Base-by-base conservation (phyloP, 2,113 vertebrate genomes). In the Oncorhynchus tshawytscha region DNA sequence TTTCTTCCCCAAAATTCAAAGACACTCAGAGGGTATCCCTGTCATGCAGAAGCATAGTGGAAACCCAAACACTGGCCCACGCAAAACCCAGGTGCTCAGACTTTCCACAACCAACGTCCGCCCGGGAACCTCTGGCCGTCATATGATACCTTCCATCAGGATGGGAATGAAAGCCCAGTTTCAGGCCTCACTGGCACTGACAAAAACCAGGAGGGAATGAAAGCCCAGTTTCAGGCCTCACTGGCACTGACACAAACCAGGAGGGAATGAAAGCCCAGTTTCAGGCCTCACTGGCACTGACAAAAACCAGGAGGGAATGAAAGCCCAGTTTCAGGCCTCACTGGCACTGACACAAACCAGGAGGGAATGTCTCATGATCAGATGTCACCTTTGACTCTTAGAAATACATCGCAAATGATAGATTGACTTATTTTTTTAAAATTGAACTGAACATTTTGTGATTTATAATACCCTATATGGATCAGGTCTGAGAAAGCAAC, bases 51-150 rank as follows among this genome's bases (percentile, higher is more conserved):
- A 81, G 72, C 77, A 82, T 66, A 77, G 66, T 51, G 68, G 79
- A 84, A 83, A 73, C 65, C 82, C 67, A 77, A 76, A 85, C 78
- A 74, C 72, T 27, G 60, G 75, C 49, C 80, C 76, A 81, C 73
- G 76, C 67, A 59, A 87, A 85, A 81, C 84, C 87, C 88, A 89
- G 84, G 83, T 86, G 87, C 70, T 75, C 79, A 90, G 80, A 82
- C 82, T 72, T 87, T 87, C 81, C 64, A 66, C 71, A 77, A 62
- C 74, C 22, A 66, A 79, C 25, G 45, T 81, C 76, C 72, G 59
- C 81, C 74, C n/a, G 11, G 27, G 27, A 85, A 69, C 73, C 65
- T 80, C 16, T 74, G 57, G 79, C 72, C 71, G 59, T 75, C 66
- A 76, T 39, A 48, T 11, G 74, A 81, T 86, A 45, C 81, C 81